Conservation (phyloP, 2,797 vertebrate species). For the Danio choprae region DNA sequence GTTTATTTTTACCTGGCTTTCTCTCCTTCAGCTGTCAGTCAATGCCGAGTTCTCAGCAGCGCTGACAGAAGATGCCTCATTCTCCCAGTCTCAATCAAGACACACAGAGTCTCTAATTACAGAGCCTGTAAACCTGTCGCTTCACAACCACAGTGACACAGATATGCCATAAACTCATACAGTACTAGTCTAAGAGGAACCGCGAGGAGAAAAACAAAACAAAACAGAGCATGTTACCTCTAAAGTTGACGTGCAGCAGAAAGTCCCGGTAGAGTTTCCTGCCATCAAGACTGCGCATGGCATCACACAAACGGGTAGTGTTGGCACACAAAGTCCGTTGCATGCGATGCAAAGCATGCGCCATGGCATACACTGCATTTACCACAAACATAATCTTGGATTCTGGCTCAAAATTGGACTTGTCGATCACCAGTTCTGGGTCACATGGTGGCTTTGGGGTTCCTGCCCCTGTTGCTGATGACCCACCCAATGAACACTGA, state of each 20-base stretch:
- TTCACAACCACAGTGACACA: slow-evolving; percentile 34
- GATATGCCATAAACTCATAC: slow-evolving; percentile 11
- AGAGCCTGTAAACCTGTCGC: slow-evolving; percentile 38
- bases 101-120: slow-evolving; percentile 60
- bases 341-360: slow-evolving; percentile 94
- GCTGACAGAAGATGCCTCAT: slow-evolving; percentile 44
- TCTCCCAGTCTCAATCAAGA: slow-evolving; percentile 49
- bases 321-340: slow-evolving; percentile 92
- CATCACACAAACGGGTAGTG: slow-evolving; percentile 92
- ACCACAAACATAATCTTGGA: slow-evolving; percentile 99
- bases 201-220: neutral
- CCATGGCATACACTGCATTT: slow-evolving; percentile 97
- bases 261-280: slow-evolving; percentile 94
- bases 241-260: slow-evolving; percentile 95
- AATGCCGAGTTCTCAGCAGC: slow-evolving; percentile 53
- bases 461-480: slow-evolving; percentile 58
- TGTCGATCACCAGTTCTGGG: slow-evolving; percentile 85
- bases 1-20: slow-evolving; percentile 67
- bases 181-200: neutral
- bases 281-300: slow-evolving; percentile 93
- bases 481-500: slow-evolving; percentile 86
- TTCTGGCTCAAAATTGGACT: slow-evolving; percentile 93
- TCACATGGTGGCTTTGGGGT: slow-evolving; percentile 83
- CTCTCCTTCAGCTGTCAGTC: slow-evolving; percentile 62
- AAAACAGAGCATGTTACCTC: slow-evolving; percentile 81